Percentiles rank a stretch among this genome's conserved stretches.
phyloP scores from a whole-genome alignment of 1,140 invertebrate species.

The Asobara japonica region DNA sequence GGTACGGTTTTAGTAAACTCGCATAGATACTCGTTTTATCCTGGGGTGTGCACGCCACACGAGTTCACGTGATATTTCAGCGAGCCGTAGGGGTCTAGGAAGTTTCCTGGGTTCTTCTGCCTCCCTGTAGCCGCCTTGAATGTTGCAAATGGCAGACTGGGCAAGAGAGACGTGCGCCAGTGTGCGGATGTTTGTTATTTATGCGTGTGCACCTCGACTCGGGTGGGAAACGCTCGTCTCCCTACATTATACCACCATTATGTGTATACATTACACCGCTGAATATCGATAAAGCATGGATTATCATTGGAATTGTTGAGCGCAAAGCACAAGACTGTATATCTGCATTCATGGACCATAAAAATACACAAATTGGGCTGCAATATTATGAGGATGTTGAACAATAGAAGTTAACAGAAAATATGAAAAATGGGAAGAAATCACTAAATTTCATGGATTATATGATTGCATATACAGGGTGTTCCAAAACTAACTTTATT shows the following conservation, averaged over 20 bases:
- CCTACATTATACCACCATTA: constrained; percentile 11
- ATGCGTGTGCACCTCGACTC: constrained; percentile 15
- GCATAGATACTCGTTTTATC: background rate
- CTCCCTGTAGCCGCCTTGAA: background rate
- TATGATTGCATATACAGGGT: too few species aligned
- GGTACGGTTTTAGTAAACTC: background rate
- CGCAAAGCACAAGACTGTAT: background rate
- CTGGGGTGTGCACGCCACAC: background rate
- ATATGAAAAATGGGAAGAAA: too few species aligned
- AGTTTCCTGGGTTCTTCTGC: background rate
- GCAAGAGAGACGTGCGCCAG: constrained; percentile 11
- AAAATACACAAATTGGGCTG: background rate
- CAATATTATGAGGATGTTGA: too few species aligned
- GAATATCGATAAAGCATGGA: constrained; percentile 2
- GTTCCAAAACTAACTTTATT: too few species aligned
- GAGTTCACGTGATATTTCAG: constrained; percentile 49
- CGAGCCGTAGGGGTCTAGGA: constrained; percentile 46
- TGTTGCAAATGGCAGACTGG: background rate
- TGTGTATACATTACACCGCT: constrained; percentile 3
- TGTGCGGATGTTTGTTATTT: constrained; percentile 22
- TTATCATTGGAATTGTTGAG: background rate
- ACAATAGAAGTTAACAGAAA: too few species aligned
- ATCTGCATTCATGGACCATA: background rate
- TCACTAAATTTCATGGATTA: too few species aligned
- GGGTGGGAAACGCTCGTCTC: constrained; percentile 17